Percentiles rank a stretch among this genome's conserved stretches.
Conservation (phyloP, 2,113 vertebrate species). For the Silurus glanis region DNA sequence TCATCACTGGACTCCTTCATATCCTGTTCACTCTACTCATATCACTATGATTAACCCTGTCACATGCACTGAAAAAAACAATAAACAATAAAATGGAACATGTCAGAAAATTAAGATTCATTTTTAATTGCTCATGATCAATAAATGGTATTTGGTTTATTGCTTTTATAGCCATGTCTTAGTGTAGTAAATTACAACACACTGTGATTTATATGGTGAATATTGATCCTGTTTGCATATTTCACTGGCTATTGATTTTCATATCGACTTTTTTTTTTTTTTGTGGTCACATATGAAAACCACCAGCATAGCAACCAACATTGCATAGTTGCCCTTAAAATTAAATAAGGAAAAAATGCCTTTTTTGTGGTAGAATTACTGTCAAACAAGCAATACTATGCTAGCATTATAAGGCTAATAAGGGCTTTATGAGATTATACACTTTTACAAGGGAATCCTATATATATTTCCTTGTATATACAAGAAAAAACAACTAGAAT, state of each 20-base stretch:
- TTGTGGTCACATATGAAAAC: neutral
- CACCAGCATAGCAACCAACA: neutral
- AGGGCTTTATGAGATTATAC: neutral
- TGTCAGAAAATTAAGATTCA: neutral
- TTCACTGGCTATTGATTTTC: constrained; percentile 2
- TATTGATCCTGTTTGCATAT: neutral
- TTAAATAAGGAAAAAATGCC: neutral
- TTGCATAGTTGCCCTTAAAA: neutral
- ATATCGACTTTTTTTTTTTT: neutral
- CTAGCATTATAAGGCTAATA: neutral
- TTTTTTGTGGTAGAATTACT: neutral
- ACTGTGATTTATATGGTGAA: neutral
- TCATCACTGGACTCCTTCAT: neutral
- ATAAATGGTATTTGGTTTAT: neutral
- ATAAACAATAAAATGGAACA: neutral
- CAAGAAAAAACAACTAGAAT: neutral
- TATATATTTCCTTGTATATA: neutral
- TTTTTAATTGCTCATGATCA: neutral
- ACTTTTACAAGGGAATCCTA: neutral
- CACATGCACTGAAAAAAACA: neutral
- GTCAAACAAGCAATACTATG: neutral
- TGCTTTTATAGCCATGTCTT: neutral
- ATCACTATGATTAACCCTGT: neutral
- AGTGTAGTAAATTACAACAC: neutral
- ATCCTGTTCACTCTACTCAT: neutral